A percentile compares a stretch with the other conserved stretches of the same genome.
Conservation (phyloP, 2,113 vertebrate genomes). For the Ammodramus savannarum region DNA sequence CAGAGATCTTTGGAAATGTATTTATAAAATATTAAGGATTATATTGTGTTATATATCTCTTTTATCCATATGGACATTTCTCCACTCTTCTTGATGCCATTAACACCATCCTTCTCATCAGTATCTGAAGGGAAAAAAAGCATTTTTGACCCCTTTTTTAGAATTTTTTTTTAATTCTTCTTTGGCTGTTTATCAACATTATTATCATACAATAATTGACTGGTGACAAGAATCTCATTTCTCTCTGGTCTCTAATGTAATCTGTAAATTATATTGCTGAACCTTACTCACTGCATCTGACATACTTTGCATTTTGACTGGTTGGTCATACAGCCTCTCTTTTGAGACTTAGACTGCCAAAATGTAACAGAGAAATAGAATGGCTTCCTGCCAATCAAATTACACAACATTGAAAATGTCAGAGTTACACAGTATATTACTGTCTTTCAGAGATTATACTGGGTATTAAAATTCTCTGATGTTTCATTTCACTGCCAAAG, state of each 20-base stretch:
- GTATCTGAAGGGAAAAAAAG: neutral
- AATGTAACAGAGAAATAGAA: constrained; percentile 2
- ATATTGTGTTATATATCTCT: neutral
- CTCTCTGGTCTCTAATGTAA: neutral
- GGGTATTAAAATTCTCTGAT: constrained; percentile 32
- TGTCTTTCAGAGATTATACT: constrained; percentile 4
- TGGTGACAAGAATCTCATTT: neutral
- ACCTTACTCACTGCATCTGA: neutral
- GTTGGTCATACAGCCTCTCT: neutral
- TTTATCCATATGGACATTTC: neutral
- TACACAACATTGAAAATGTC: constrained; percentile 16
- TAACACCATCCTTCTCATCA: neutral
- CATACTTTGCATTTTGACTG: neutral
- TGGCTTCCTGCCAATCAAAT: constrained; percentile 57
- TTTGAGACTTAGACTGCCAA: constrained; percentile 20
- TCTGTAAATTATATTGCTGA: constrained; percentile 10
- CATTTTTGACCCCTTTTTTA: neutral
- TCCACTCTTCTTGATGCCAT: neutral
- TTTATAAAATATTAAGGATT: neutral
- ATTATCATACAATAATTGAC: neutral
- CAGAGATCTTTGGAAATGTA: neutral
- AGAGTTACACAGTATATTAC: constrained; percentile 3
- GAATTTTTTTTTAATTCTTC: neutral
- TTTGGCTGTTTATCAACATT: neutral
- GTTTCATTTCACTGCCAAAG: constrained; percentile 30